A percentile compares a stretch with the other conserved stretches of the same genome.
Conservation (phyloP, 2,113 vertebrate species). For the Colistium nudipinnis region DNA sequence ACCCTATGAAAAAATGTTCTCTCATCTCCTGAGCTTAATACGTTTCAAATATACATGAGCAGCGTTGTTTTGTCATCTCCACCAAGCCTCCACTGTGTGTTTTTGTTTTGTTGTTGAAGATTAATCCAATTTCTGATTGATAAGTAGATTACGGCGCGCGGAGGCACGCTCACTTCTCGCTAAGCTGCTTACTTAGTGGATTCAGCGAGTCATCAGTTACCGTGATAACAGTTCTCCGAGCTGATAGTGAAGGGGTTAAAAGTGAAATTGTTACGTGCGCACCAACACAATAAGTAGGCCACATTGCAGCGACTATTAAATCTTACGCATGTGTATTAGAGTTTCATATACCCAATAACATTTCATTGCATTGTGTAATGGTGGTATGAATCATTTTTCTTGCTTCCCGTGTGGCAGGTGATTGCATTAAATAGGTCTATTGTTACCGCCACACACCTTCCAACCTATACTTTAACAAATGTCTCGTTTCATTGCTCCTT, state of each 20-base stretch:
- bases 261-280: slow-evolving; percentile 35
- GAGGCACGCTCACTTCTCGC: slow-evolving; percentile 25
- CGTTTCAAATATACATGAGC: slow-evolving; percentile 31
- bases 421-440: slow-evolving; percentile 53
- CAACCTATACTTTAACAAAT: slow-evolving; percentile 47
- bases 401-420: slow-evolving; percentile 34
- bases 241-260: slow-evolving; percentile 57
- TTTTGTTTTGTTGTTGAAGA: slow-evolving; percentile 51
- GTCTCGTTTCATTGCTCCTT: slow-evolving; percentile 43
- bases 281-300: slow-evolving; percentile 47
- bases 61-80: slow-evolving; percentile 36
- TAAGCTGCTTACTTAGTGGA: slow-evolving; percentile 65
- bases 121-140: slow-evolving; percentile 69
- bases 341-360: slow-evolving; percentile 56
- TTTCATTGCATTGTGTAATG: slow-evolving; percentile 53
- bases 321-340: slow-evolving; percentile 50
- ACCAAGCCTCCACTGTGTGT: slow-evolving; percentile 17
- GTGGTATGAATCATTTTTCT: slow-evolving; percentile 49
- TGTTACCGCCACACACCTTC: slow-evolving; percentile 43
- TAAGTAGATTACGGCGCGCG: slow-evolving; percentile 65
- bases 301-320: slow-evolving; percentile 45
- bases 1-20: slow-evolving; percentile 27
- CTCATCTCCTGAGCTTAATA: slow-evolving; percentile 39
- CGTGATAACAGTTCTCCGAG: slow-evolving; percentile 39
- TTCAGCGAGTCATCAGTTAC: slow-evolving; percentile 61